Percentiles rank a stretch among this genome's conserved stretches.
Evolutionary conservation across 2,888 invertebrate species (phyloP).

Genomic region (Cheiracanthium punctorium): DNA sequence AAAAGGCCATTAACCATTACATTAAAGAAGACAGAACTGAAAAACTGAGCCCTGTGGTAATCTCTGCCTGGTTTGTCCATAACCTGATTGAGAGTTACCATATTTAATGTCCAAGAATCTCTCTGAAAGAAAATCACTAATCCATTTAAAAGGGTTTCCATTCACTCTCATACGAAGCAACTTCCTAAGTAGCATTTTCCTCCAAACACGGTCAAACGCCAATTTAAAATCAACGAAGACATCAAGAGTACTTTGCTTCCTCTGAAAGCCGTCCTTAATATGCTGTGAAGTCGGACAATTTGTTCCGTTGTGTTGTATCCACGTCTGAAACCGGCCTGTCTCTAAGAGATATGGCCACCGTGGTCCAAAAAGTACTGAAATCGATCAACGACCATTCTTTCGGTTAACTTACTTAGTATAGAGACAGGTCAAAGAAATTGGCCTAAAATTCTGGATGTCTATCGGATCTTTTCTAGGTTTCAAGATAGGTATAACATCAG

Average conservation of each 20-base stretch:
- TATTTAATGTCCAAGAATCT: no score
- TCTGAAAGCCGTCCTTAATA: not conserved
- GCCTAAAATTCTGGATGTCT: no score
- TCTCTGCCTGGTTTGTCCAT: not conserved
- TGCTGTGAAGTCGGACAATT: not conserved
- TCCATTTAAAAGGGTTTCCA: no score
- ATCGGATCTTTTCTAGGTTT: no score
- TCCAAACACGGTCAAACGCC: no score
- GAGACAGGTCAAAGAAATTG: not conserved
- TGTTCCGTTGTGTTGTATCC: not conserved
- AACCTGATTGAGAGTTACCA: no score
- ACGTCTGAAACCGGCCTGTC: not conserved
- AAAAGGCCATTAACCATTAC: not conserved
- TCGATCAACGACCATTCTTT: no score
- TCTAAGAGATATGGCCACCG: not conserved
- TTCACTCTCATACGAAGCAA: no score
- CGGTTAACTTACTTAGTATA: not conserved
- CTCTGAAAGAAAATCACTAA: not conserved
- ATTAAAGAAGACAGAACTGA: not conserved
- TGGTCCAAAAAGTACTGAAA: not conserved
- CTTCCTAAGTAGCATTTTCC: not conserved
- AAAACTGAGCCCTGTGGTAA: not conserved
- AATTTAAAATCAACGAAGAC: not conserved
- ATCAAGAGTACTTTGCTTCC: not conserved
- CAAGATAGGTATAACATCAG: no score